These are phyloP conservation scores for Lasiurus cinereus DNA, from an alignment of 2,113 vertebrate species.

Conservation along the genomic window DNA sequence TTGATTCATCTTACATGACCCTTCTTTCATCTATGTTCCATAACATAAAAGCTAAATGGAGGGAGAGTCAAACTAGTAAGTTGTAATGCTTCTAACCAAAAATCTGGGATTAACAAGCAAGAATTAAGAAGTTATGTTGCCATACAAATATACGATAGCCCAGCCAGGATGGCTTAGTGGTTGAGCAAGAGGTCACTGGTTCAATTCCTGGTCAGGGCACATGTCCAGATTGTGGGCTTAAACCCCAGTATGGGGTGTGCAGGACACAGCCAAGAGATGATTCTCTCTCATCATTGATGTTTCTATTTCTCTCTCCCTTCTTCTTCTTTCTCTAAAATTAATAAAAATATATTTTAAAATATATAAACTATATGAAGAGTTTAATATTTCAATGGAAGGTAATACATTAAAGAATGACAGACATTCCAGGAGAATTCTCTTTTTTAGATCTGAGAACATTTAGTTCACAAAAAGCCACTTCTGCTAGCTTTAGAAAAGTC, in stretches of 20 bases:
- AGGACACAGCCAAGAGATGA: no score
- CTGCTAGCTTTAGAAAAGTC: background rate
- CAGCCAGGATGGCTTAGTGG: no score
- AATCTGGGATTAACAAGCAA: background rate
- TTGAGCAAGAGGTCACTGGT: no score
- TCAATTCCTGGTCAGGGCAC: no score
- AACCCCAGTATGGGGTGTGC: no score
- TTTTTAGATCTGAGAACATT: background rate
- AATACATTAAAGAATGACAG: background rate
- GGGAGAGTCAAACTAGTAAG: background rate
- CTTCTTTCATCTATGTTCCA: background rate
- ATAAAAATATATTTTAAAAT: no score
- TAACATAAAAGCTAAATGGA: background rate
- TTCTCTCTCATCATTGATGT: no score
- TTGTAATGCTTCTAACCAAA: background rate
- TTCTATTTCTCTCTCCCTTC: no score
- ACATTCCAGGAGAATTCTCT: background rate
- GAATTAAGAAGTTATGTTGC: background rate
- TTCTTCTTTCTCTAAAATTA: no score
- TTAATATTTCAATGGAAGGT: background rate
- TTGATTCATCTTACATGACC: background rate
- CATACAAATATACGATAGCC: background rate
- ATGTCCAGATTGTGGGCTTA: no score
- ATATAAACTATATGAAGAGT: background rate
- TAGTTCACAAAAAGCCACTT: slow-evolving; percentile 30